Evolutionary conservation across 2,888 invertebrate genomes (phyloP), one percentile per base, ranked within the genome.

Genomic region (Drosophila tripunctata): DNA sequence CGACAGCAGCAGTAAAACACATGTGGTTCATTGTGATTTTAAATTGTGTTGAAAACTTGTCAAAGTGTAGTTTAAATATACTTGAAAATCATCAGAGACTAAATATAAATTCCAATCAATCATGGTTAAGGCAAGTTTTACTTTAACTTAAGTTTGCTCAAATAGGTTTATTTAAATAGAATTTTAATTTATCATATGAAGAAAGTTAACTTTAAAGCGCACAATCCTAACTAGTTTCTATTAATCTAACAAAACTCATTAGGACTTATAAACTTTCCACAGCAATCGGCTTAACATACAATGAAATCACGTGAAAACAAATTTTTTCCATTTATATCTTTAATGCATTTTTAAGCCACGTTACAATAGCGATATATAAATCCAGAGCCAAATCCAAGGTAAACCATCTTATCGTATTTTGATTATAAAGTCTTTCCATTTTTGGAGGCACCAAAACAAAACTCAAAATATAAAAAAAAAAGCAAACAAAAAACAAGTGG

Each of bases 401-500:
- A 52, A 57, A 22, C 27, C 8, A 36, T 30, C 21, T 44, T 56
- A 71, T 70, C 61, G 61, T 10, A 36, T 50, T n/a, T 5, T 14
- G 40, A 30, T 50, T 48, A 31, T 48, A 36, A 38, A 52, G 15
- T 30, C 45, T 36, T 61, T 72, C 14, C 55, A 61, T 22, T 43
- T 43, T 52, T 54, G 17, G 30, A 68, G 5, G 36, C 56, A 43
- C 21, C 30, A 15, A 61, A 24, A 10, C 2, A 19, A 15, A 41
- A 19, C 14, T n/a, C n/a, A n/a, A n/a, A n/a, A n/a, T n/a, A n/a
- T n/a, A n/a, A 8, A 3, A 10, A 30, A 4, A 21, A 47, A 47
- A 10, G 5, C 7, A 47, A 47, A 64, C 22, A 38, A 57, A 54
- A 45, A 48, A 56, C 70, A 70, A 68, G 74, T 68, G 64, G 74